A percentile compares a stretch with the other conserved stretches of the same genome.
phyloP scores from a whole-genome alignment of 2,113 vertebrate species.

The Aspiorhynchus laticeps region DNA sequence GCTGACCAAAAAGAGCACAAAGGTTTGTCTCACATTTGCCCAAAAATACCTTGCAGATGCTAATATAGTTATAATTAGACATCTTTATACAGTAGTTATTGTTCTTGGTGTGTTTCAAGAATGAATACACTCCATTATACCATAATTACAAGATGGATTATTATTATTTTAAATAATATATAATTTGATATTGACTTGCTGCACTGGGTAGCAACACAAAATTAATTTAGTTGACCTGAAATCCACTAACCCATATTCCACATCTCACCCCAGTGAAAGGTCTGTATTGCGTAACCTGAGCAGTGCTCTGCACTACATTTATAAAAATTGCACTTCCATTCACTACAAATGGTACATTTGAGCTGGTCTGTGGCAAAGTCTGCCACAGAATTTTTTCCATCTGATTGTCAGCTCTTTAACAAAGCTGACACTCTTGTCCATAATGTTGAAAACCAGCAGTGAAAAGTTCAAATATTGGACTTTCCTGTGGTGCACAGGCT shows the following conservation, averaged over 20 bases:
- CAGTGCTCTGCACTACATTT: slow-evolving; percentile 9
- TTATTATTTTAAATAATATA: too few relatives aligned
- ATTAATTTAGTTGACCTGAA: slow-evolving; percentile 4
- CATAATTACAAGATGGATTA: too few relatives aligned
- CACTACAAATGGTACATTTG: slow-evolving; percentile 29
- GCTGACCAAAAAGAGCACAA: too few relatives aligned
- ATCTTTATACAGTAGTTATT: neutral
- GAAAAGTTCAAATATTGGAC: slow-evolving; percentile 85
- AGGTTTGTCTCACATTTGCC: too few relatives aligned
- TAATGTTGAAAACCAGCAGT: slow-evolving; percentile 72
- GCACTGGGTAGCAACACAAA: neutral
- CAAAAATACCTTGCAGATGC: too few relatives aligned
- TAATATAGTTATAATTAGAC: neutral
- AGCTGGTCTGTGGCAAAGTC: slow-evolving; percentile 22
- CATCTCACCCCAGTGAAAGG: slow-evolving; percentile 16
- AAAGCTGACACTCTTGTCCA: slow-evolving; percentile 69
- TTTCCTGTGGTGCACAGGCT: slow-evolving; percentile 74
- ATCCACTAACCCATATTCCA: neutral
- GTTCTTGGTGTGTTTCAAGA: too few relatives aligned
- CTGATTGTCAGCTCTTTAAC: slow-evolving; percentile 59
- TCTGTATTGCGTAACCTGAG: neutral
- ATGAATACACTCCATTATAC: too few relatives aligned
- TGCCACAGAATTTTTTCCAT: slow-evolving; percentile 53
- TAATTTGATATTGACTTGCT: neutral
- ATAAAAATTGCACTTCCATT: slow-evolving; percentile 48